Evolutionary conservation across 1,140 invertebrate species (phyloP).

Genomic region (Drosophila tropicalis): DNA sequence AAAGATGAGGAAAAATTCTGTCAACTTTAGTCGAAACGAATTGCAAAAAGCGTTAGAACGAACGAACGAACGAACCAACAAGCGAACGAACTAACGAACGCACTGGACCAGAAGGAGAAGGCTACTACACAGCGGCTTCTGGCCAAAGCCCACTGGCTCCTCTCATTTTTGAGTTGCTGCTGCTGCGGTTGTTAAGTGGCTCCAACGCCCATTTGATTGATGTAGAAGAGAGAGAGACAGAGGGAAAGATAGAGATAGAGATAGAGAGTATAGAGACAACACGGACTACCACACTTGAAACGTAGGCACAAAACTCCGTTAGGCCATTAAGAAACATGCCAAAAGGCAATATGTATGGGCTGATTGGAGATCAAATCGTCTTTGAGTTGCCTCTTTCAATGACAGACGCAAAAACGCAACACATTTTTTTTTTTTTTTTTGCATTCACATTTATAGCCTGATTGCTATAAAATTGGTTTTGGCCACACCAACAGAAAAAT

Average conservation of each 20-base stretch:
- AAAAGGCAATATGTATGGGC: slow-evolving; percentile 4
- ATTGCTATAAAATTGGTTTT: neutral
- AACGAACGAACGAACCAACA: too few species aligned
- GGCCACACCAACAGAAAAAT: neutral
- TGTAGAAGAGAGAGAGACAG: neutral
- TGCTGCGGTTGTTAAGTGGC: slow-evolving; percentile 19
- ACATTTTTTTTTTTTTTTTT: neutral
- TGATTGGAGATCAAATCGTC: slow-evolving; percentile 7
- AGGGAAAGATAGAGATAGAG: too few species aligned
- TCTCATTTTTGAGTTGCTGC: neutral
- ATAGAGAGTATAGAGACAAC: slow-evolving; percentile 1
- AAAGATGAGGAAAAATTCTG: slow-evolving; percentile 48
- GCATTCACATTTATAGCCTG: neutral
- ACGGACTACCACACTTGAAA: neutral
- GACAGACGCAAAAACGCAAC: slow-evolving; percentile 4
- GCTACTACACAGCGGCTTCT: neutral
- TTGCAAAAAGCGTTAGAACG: too few species aligned
- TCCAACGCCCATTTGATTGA: slow-evolving; percentile 23
- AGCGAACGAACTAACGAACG: slow-evolving; percentile 23
- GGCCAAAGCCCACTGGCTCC: slow-evolving; percentile 5
- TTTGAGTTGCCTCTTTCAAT: neutral
- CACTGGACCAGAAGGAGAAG: slow-evolving; percentile 53
- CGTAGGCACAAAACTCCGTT: slow-evolving; percentile 6
- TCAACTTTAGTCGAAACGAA: slow-evolving; percentile 51
- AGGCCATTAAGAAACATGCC: slow-evolving; percentile 7